Percentiles rank a stretch among this genome's conserved stretches.
phyloP scores from a whole-genome alignment of 2,797 vertebrate genomes.

The Orestias chungarensis region DNA sequence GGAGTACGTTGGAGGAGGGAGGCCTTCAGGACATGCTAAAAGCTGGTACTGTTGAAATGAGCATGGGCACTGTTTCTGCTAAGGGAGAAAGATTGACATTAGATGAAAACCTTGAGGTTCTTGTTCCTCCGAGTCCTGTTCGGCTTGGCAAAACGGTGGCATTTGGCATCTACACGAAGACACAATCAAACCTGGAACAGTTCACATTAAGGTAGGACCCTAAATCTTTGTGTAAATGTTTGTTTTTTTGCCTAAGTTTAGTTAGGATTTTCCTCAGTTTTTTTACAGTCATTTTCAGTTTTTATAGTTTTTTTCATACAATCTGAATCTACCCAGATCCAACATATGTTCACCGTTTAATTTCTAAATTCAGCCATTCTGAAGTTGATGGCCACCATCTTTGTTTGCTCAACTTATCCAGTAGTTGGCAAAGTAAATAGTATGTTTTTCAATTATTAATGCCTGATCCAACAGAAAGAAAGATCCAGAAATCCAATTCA shows the following conservation, averaged over 20 bases:
- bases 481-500: conserved; percentile 53
- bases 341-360: conserved; percentile 32
- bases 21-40: conserved; percentile 81
- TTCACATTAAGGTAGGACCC: conserved; percentile 90
- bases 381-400: conserved; percentile 74
- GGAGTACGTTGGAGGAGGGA: conserved; percentile 75
- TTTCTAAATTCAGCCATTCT: conserved; percentile 43
- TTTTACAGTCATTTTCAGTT: conserved; percentile 11
- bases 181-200: conserved; percentile 83
- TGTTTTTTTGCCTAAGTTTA: not conserved
- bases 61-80: conserved; percentile 78
- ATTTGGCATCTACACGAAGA: conserved; percentile 86
- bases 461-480: conserved; percentile 27
- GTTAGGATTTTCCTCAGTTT: conserved; percentile 17
- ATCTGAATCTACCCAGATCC: conserved; percentile 26
- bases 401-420: conserved; percentile 62
- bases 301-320: conserved; percentile 23
- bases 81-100: conserved; percentile 82
- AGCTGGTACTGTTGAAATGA: conserved; percentile 86
- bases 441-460: conserved; percentile 64
- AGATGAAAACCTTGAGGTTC: conserved; percentile 86
- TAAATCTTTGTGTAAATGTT: conserved; percentile 4
- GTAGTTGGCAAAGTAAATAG: conserved; percentile 15
- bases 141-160: conserved; percentile 89
- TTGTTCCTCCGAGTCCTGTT: conserved; percentile 86